Conservation (phyloP, 2,888 invertebrate genomes). For the Helicoverpa assulta region DNA sequence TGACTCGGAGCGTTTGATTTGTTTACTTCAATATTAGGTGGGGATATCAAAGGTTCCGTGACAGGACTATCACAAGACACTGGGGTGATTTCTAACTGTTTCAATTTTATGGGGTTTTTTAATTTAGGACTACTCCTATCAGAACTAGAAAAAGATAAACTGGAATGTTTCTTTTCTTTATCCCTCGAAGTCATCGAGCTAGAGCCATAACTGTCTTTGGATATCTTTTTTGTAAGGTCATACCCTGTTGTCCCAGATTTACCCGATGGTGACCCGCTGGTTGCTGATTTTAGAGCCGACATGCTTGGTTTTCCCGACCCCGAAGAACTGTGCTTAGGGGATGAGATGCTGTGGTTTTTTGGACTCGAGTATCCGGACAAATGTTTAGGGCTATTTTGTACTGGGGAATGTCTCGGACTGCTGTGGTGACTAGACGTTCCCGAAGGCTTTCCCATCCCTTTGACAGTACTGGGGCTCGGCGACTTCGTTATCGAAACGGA, state of each 20-base stretch:
- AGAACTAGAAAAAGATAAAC: conserved; percentile 87
- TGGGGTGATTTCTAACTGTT: conserved; percentile 91
- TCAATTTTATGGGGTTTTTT: conserved; percentile 92
- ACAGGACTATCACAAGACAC: conserved; percentile 87
- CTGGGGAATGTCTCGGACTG: conserved; percentile 94
- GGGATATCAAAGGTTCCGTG: conserved; percentile 85
- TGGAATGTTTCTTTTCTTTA: conserved; percentile 90
- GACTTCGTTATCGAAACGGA: conserved; percentile 92
- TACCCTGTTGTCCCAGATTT: conserved; percentile 90
- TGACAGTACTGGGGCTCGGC: conserved; percentile 85
- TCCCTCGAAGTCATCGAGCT: conserved; percentile 85
- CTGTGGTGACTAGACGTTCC: conserved; percentile 90
- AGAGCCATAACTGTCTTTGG: conserved; percentile 85
- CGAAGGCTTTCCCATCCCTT: conserved; percentile 85
- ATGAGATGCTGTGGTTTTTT: conserved; percentile 94
- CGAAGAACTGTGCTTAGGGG: conserved; percentile 94
- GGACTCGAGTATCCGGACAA: conserved; percentile 93
- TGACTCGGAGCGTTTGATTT: conserved; percentile 91
- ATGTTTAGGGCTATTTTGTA: conserved; percentile 94
- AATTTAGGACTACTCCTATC: conserved; percentile 92
- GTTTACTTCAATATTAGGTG: conserved; percentile 90
- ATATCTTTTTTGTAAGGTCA: conserved; percentile 89
- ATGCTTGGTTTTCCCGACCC: conserved; percentile 96
- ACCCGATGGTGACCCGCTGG: conserved; percentile 92
- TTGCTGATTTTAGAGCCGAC: conserved; percentile 95